These are phyloP conservation scores for Matsumyia berberina DNA, from an alignment of 2,888 invertebrate genomes.

Conservation along the genomic window DNA sequence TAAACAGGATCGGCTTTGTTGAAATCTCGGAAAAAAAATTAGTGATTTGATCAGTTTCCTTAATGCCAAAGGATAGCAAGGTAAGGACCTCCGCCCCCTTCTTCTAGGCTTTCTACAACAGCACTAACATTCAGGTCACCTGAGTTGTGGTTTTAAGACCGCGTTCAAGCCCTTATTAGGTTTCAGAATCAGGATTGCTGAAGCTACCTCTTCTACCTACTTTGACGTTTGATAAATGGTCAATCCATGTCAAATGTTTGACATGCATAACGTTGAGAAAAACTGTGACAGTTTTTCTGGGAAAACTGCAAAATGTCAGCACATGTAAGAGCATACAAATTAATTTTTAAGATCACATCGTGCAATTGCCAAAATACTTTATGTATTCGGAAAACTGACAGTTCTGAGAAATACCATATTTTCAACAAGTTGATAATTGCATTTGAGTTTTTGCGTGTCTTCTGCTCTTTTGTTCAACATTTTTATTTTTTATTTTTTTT, in stretches of 20 bases:
- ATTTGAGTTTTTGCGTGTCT: slow-evolving; percentile 12
- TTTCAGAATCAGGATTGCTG: too few relatives aligned
- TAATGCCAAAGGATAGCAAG: too few relatives aligned
- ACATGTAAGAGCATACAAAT: neutral
- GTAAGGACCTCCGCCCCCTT: too few relatives aligned
- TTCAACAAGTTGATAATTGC: slow-evolving; percentile 9
- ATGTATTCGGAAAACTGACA: neutral
- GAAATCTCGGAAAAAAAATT: too few relatives aligned
- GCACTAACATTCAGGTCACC: too few relatives aligned
- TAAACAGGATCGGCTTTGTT: too few relatives aligned
- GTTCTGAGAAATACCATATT: neutral
- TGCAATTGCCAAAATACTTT: neutral
- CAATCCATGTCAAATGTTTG: slow-evolving; percentile 11
- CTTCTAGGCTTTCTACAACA: too few relatives aligned
- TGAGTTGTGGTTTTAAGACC: too few relatives aligned
- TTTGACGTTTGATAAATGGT: neutral
- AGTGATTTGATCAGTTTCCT: too few relatives aligned
- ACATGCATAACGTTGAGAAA: neutral
- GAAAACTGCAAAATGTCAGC: neutral
- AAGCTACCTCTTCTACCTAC: too few relatives aligned
- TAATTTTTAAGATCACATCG: neutral
- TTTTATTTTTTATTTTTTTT: too few relatives aligned
- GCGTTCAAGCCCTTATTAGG: too few relatives aligned
- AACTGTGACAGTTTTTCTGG: slow-evolving; percentile 1
- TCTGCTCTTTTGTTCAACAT: neutral